phyloP scores from a whole-genome alignment of 2,888 invertebrate species.

The Automeris io region DNA sequence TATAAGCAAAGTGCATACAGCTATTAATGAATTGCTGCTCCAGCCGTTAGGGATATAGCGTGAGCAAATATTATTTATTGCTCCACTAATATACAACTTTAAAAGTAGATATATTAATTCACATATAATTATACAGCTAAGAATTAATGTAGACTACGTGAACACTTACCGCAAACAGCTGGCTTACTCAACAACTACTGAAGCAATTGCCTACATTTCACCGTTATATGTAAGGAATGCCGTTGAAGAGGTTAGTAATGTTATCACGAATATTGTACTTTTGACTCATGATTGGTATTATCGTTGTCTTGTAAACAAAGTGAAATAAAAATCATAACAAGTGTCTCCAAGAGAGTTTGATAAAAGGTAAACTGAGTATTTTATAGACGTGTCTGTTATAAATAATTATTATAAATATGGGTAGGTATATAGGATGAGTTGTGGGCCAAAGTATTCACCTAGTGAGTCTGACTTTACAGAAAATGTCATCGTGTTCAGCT shows the following conservation, averaged over 20 bases:
- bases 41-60: no score
- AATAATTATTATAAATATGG: background rate
- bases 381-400: background rate
- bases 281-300: slow-evolving; percentile 4
- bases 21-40: no score
- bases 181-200: background rate
- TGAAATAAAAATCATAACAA: slow-evolving; percentile 2
- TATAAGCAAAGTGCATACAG: no score
- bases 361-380: background rate
- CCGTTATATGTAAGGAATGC: slow-evolving; percentile 2
- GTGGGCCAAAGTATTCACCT: no score
- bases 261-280: slow-evolving; percentile 5
- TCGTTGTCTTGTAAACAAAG: slow-evolving; percentile 5
- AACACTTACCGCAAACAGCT: slow-evolving; percentile 2
- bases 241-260: slow-evolving; percentile 4
- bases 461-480: no score
- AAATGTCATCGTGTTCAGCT: no score
- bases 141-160: no score
- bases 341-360: slow-evolving; percentile 1
- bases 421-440: background rate
- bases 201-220: background rate
- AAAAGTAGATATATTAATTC: no score
- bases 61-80: no score
- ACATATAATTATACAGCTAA: no score
- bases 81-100: no score